Evolutionary conservation across 2,797 vertebrate species (phyloP).

Genomic region (Antennarius maculatus): DNA sequence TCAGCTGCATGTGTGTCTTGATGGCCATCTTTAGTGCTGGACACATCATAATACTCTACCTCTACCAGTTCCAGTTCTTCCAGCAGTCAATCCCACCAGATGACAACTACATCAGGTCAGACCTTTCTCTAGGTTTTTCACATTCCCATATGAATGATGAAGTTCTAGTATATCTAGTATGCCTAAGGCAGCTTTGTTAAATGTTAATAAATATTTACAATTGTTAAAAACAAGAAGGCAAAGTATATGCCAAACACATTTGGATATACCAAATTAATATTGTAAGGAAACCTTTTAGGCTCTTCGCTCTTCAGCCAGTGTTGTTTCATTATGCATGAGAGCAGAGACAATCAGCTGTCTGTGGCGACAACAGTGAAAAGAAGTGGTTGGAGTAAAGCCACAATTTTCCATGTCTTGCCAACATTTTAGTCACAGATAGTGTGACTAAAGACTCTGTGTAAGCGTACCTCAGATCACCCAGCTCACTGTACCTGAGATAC

Average conservation of each 20-base stretch:
- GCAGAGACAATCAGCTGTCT: conserved; percentile 55
- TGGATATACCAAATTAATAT: conserved; percentile 42
- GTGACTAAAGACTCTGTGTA: conserved; percentile 37
- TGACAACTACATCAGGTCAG: conserved; percentile 91
- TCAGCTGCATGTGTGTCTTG: conserved; percentile 98
- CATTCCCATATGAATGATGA: no score
- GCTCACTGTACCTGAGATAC: conserved; percentile 37
- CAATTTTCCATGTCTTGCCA: conserved; percentile 46
- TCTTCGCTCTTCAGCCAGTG: conserved; percentile 33
- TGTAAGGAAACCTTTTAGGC: conserved; percentile 53
- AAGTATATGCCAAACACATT: conserved; percentile 45
- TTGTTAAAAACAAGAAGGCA: conserved; percentile 57
- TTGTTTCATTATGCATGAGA: conserved; percentile 77
- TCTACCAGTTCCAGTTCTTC: conserved; percentile 98
- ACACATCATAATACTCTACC: conserved; percentile 93
- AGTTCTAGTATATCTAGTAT: conserved; percentile 39
- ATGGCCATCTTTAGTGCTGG: conserved; percentile 98
- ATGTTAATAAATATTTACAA: conserved; percentile 68
- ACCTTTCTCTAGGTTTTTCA: conserved; percentile 10
- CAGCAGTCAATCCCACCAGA: conserved; percentile 88
- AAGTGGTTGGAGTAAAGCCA: conserved; percentile 58
- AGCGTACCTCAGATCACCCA: conserved; percentile 32
- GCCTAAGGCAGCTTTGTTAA: conserved; percentile 49
- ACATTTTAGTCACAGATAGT: conserved; percentile 34
- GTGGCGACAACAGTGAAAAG: conserved; percentile 48